Percentiles rank a stretch among this genome's conserved stretches.
phyloP scores from a whole-genome alignment of 2,113 vertebrate species.

The Cisticola juncidis region DNA sequence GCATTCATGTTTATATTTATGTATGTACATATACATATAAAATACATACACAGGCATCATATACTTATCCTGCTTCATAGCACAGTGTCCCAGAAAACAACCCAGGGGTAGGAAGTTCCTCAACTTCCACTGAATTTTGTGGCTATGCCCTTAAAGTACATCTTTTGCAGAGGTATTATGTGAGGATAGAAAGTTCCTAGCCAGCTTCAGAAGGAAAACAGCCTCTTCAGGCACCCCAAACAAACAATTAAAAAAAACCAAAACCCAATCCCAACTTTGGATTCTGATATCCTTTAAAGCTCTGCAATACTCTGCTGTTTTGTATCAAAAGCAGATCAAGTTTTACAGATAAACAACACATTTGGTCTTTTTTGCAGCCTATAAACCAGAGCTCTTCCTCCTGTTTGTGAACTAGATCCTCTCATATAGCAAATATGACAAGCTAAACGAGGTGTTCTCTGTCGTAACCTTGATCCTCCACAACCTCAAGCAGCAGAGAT shows the following conservation, averaged over 20 bases:
- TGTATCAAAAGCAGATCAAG: background rate
- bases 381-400: constrained; percentile 4
- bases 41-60: background rate
- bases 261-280: background rate
- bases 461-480: background rate
- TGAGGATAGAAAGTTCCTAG: background rate
- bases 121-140: background rate
- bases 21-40: background rate
- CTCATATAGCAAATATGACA: accelerated
- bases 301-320: background rate
- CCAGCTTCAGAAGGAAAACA: background rate
- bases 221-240: background rate
- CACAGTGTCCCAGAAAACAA: background rate
- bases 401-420: background rate
- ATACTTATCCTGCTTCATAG: background rate
- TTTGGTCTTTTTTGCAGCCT: background rate
- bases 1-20: background rate
- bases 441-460: background rate
- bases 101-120: background rate
- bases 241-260: background rate
- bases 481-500: background rate
- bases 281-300: background rate
- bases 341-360: background rate
- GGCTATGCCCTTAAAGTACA: background rate
- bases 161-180: background rate